These are phyloP conservation scores for Dicycla oo DNA, from an alignment of 2,888 invertebrate species.

Conservation along the genomic window DNA sequence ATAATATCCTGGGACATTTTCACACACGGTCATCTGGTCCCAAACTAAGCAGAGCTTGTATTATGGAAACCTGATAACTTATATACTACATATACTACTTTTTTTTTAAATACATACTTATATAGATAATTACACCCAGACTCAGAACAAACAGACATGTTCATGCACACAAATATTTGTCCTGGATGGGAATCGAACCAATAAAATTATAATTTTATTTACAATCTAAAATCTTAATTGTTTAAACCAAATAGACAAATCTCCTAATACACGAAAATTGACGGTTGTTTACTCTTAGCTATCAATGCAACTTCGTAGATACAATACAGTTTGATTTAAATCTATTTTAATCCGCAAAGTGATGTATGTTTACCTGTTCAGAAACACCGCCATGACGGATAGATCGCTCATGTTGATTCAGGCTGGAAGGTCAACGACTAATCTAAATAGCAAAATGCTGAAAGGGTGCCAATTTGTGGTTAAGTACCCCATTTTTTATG, in stretches of 20 bases:
- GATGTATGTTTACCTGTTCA: constrained; percentile 36
- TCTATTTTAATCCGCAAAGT: constrained; percentile 41
- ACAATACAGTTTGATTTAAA: constrained; percentile 30
- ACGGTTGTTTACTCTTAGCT: constrained; percentile 1
- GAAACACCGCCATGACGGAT: constrained; percentile 12
- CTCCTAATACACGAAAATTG: neutral
- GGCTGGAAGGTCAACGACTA: constrained; percentile 36
- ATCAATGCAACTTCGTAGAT: constrained; percentile 9
- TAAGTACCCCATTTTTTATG: constrained; percentile 15
- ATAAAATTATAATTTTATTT: neutral
- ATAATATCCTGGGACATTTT: no score
- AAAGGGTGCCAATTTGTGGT: constrained; percentile 1
- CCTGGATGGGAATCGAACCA: no score
- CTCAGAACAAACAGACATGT: no score
- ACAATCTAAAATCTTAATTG: neutral
- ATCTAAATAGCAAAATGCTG: constrained; percentile 26
- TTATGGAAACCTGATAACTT: no score
- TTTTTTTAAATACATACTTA: no score
- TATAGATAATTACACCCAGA: no score
- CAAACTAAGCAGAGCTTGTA: no score
- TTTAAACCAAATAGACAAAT: neutral
- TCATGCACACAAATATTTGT: no score
- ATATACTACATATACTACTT: no score
- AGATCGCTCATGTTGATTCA: constrained; percentile 28
- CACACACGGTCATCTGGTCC: no score